A percentile compares a stretch with the other conserved stretches of the same genome.
Evolutionary conservation across 2,888 invertebrate species (phyloP).

Genomic region (Hydropsyche betteni): DNA sequence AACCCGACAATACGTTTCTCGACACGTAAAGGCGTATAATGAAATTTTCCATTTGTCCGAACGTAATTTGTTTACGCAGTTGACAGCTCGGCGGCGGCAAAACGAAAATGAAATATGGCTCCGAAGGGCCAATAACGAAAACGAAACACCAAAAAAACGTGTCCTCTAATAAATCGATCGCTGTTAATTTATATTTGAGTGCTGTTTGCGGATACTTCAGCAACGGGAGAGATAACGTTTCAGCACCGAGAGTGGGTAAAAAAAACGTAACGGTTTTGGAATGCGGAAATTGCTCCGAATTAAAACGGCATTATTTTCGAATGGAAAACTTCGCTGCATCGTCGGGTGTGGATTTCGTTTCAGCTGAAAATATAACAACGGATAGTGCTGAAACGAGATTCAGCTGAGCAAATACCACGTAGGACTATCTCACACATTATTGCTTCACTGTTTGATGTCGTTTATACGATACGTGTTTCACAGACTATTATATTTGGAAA

Average conservation of each 20-base stretch:
- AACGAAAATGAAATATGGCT: constrained; percentile 14
- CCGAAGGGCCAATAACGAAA: neutral
- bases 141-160: neutral
- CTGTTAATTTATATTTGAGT: neutral
- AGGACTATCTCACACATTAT: neutral
- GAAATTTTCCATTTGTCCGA: too few relatives aligned
- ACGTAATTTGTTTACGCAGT: neutral
- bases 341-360: too few relatives aligned
- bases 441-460: too few relatives aligned
- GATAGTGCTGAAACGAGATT: constrained; percentile 9
- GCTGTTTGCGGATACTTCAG: neutral
- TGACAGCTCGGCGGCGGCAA: neutral
- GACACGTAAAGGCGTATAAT: too few relatives aligned
- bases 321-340: too few relatives aligned
- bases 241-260: neutral
- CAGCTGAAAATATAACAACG: too few relatives aligned
- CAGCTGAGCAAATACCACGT: neutral
- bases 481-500: too few relatives aligned
- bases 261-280: too few relatives aligned
- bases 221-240: constrained; percentile 8
- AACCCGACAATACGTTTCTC: too few relatives aligned
- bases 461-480: too few relatives aligned
- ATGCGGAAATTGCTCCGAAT: too few relatives aligned
- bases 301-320: too few relatives aligned
- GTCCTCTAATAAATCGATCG: constrained; percentile 2